Conservation (phyloP, 2,113 vertebrate genomes). For the Gobio gobio region DNA sequence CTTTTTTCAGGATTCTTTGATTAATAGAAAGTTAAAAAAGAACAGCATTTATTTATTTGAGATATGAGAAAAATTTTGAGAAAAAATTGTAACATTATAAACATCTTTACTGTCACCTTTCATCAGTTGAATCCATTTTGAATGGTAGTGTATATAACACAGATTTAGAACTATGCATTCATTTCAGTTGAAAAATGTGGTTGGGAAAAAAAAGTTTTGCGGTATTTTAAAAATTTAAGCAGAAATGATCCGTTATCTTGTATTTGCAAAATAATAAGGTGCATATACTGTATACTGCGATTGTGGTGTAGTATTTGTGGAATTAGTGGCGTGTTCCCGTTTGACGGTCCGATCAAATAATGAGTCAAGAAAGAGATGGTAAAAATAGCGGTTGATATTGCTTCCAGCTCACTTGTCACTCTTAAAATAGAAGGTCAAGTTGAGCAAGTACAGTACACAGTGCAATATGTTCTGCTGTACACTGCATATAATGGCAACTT, state of each 20-base stretch:
- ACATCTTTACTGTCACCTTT: not conserved
- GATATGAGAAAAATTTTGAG: no score
- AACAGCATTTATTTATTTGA: no score
- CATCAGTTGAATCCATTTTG: no score
- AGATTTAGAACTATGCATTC: not conserved
- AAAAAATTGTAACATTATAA: not conserved
- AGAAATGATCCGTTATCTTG: not conserved
- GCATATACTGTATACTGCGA: not conserved
- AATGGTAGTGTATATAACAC: no score
- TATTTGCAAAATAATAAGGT: not conserved
- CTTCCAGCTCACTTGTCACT: not conserved
- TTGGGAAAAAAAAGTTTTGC: not conserved
- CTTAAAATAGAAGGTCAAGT: conserved; percentile 25
- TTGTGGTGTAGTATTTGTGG: not conserved
- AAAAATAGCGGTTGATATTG: not conserved
- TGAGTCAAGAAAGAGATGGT: not conserved
- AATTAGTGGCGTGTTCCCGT: not conserved
- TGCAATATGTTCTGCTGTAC: not conserved
- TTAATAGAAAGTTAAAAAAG: no score
- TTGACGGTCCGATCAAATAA: not conserved
- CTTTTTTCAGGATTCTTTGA: no score
- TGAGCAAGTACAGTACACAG: not conserved
- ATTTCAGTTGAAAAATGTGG: not conserved
- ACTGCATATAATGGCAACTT: not conserved
- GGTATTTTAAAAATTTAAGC: not conserved